Evolutionary conservation across 2,113 vertebrate species (phyloP), one percentile per base, ranked within the genome.

Genomic region (Myodes glareolus): DNA sequence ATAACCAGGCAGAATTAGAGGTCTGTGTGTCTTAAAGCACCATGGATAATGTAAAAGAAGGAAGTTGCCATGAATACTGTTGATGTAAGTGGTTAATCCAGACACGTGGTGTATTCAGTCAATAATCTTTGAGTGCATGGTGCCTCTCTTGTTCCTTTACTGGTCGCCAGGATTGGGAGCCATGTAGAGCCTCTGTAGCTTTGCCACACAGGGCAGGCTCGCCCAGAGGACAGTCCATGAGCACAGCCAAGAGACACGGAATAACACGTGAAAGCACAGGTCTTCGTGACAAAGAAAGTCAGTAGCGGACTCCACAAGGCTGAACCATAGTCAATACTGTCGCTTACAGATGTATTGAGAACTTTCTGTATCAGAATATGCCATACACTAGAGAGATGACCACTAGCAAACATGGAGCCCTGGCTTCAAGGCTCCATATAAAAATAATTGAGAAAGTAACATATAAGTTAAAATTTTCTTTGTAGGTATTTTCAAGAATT

Each of bases 371-470:
- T 16, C 52, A 45, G 39, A 23, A 5, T 55, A 9, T 72, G 16
- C 14, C 7, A 3, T 21, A 10, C 17, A 55, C 68, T 65, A 25
- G 13, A 52, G 29, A n/a, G 25, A 29, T 10, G 25, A 29, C 16
- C 36, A 61, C 19, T 29, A 90, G 11, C 14, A 39, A 84, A 17
- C 2, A 0, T 1, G 6, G 29, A 6, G 7, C 2, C 0, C 58
- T 95, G 58, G n/a, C 5, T 63, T 29, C 14, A 2, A 0, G 39
- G 14, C 7, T 61, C 67, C 12, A 36, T 70, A 85, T 90, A 47
- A 90, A 72, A 78, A 31, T 6, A 3, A 55, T 14, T 55, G 19
- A 31, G 10, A 65, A 67, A 81, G n/a, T 76, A 78, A 58, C 23
- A 13, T 2, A 1, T 77, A 2, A 63, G 25, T 39, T 47, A 52